Base-by-base conservation (phyloP, 2,888 invertebrate species). In the Drosophila mayaguana region DNA sequence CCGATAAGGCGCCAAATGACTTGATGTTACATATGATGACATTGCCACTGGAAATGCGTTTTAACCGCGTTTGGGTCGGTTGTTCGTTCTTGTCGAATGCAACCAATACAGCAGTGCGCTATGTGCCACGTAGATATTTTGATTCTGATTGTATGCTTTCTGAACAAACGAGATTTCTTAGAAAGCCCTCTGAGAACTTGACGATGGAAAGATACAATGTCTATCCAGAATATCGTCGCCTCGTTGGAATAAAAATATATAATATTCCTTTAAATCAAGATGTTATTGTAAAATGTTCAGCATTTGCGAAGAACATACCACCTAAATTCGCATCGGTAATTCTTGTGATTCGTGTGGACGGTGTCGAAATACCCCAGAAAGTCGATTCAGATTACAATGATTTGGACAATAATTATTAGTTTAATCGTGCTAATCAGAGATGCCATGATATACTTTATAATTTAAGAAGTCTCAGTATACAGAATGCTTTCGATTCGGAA, bases 11-110 rank as follows among this genome's bases (percentile, higher is more conserved):
- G 3, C 79, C 89, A 2, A 7, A 66, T 6, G 73, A 73, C 1
- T 28, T 84, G 1, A 72, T 63, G 20, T 25, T 67, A n/a, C 67
- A 77, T 38, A 14, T 84, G 7, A 28, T 79, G 16, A 34, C 53
- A 28, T 12, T 63, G 25, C 43, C 85, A 0, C 4, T 36, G 8
- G 85, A 85, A 7, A n/a, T 51, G 2, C 72, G 80, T 0, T 3
- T 9, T 0, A 60, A 82, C 59, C 88, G 88, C n/a, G 79, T 84
- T 25, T 84, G 84, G 88, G 28, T 60, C 18, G 7, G 50, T 14
- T 84, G 83, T 18, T 36, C 12, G 1, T 67, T 69, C 14, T n/a
- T 55, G 4, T 3, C n/a, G 5, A 42, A 50, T 7, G 3, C 12
- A 2, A 43, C 53, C 7, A 8, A 16, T 0, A 40, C 66, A 1